Conservation (phyloP, 2,888 invertebrate genomes). For the Pycnomerus fuliginosus region DNA sequence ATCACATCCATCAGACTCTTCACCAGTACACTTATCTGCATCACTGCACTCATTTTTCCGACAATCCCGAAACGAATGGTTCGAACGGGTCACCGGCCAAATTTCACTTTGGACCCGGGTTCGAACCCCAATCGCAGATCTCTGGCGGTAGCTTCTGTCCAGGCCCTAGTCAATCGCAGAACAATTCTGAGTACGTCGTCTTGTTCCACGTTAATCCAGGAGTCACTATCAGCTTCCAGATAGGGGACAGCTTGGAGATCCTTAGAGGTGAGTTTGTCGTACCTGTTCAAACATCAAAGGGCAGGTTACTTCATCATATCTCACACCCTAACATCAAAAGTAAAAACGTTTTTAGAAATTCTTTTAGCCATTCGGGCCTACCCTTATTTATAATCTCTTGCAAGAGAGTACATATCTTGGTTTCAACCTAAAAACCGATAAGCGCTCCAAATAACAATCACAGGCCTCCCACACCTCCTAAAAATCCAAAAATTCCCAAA, state of each 20-base stretch:
- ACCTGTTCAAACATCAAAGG: too few species aligned
- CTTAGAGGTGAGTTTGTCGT: constrained; percentile 72
- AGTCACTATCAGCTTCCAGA: constrained; percentile 73
- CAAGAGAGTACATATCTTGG: too few species aligned
- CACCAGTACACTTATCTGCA: constrained; percentile 50
- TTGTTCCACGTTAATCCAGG: constrained; percentile 75
- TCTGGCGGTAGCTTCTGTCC: constrained; percentile 32
- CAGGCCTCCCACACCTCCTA: too few species aligned
- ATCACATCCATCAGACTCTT: constrained; percentile 56
- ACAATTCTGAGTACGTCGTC: constrained; percentile 62
- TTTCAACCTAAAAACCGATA: too few species aligned
- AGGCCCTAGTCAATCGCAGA: constrained; percentile 39
- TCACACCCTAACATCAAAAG: too few species aligned
- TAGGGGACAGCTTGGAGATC: constrained; percentile 73
- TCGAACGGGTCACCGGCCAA: constrained; percentile 56
- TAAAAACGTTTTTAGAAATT: too few species aligned
- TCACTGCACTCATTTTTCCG: constrained; percentile 57
- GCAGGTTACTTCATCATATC: too few species aligned
- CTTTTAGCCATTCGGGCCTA: too few species aligned
- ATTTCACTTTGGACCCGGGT: constrained; percentile 62
- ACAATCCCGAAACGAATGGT: constrained; percentile 51
- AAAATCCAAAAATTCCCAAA: too few species aligned
- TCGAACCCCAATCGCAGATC: constrained; percentile 55
- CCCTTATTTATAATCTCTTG: too few species aligned
- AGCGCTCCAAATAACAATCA: too few species aligned